Conservation (phyloP, 2,113 vertebrate genomes). For the Paedocypris sp. region DNA sequence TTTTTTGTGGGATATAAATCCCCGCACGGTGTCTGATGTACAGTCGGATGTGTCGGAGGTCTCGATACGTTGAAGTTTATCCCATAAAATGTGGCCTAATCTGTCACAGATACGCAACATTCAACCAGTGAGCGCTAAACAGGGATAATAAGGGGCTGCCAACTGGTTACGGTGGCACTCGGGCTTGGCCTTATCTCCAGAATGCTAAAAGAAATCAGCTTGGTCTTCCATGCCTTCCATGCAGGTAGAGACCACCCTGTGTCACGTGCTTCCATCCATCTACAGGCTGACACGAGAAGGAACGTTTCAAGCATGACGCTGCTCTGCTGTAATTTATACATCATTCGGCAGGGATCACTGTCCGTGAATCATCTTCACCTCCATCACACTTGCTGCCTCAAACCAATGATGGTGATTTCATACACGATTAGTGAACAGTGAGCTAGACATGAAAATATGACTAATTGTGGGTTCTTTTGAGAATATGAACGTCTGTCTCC, state of each 20-base stretch:
- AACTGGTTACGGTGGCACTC: constrained; percentile 58
- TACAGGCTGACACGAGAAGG: neutral
- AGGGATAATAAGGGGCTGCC: constrained; percentile 22
- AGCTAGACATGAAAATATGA: constrained; percentile 33
- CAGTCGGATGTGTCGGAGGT: neutral
- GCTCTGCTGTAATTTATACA: neutral
- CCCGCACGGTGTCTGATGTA: neutral
- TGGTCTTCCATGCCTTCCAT: constrained; percentile 46
- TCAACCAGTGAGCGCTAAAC: constrained; percentile 34
- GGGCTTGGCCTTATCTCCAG: constrained; percentile 62
- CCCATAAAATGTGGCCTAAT: constrained; percentile 64
- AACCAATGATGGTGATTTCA: constrained; percentile 45
- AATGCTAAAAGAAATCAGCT: constrained; percentile 58
- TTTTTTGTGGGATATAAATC: too few species aligned
- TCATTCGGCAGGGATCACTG: constrained; percentile 15
- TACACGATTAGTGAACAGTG: constrained; percentile 31
- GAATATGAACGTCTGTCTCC: constrained; percentile 32
- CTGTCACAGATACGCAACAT: constrained; percentile 64
- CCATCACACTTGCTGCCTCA: constrained; percentile 34
- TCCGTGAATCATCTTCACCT: constrained; percentile 20
- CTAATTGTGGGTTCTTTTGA: constrained; percentile 41
- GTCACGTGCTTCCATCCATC: too few species aligned
- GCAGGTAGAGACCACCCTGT: constrained; percentile 4
- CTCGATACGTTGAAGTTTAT: constrained; percentile 59
- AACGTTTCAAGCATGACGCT: neutral